phyloP scores from a whole-genome alignment of 2,888 invertebrate species.

The Agriopis leucophaearia region DNA sequence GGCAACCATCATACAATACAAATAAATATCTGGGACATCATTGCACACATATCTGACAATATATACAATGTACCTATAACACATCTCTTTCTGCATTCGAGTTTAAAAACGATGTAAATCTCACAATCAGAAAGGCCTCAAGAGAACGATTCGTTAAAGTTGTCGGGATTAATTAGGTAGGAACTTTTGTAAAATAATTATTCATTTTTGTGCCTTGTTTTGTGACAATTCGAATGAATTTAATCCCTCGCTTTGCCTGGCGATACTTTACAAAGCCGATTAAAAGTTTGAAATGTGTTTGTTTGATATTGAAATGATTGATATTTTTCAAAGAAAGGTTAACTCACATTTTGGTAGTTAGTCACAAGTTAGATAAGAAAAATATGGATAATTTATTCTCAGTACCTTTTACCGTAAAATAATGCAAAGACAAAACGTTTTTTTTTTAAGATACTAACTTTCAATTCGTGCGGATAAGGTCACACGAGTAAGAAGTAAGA shows the following conservation, averaged over 20 bases:
- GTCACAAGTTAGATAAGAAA: background rate
- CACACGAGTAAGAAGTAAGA: too few relatives aligned
- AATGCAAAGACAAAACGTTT: too few relatives aligned
- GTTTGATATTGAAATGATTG: conserved; percentile 20
- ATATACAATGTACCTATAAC: too few relatives aligned
- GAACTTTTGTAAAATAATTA: background rate
- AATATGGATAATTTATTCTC: background rate
- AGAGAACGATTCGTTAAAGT: conserved; percentile 3
- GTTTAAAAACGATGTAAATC: conserved; percentile 5
- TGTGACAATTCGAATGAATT: conserved; percentile 19
- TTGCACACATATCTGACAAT: too few relatives aligned
- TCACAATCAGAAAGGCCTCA: background rate
- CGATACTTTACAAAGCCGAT: conserved; percentile 26
- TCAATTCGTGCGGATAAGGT: too few relatives aligned
- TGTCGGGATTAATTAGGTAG: background rate
- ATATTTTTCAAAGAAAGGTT: conserved; percentile 15
- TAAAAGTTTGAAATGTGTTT: conserved; percentile 22
- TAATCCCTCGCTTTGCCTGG: conserved; percentile 16
- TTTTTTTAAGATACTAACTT: too few relatives aligned
- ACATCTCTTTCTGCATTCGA: too few relatives aligned
- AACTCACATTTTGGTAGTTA: background rate
- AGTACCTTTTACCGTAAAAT: background rate
- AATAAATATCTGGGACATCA: too few relatives aligned
- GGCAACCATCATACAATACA: too few relatives aligned
- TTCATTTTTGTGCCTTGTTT: conserved; percentile 8